Base-by-base conservation (phyloP, 2,888 invertebrate genomes). In the Cheilosia impressa region DNA sequence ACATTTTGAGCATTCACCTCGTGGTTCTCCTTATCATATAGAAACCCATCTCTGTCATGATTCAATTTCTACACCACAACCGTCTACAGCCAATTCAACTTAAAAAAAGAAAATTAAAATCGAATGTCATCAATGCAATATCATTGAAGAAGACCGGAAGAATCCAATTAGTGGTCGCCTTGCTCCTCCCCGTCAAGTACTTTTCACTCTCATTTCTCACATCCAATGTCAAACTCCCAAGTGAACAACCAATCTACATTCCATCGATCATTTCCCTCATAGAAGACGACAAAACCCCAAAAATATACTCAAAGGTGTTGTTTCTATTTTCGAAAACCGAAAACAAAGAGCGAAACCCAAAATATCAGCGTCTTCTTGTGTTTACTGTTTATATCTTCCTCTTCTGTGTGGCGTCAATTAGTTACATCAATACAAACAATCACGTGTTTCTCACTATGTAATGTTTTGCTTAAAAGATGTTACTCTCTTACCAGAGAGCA, bases 151-250 rank as follows among this genome's bases (percentile, higher is more conserved):
- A 53, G 22, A 38, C 2, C 72, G 72, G 79, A 79, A 73, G 57
- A 45, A 38, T 22, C 53, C 17, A 75, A 53, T 66, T 19, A 75
- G 38, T 34, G 24, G 17, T 19, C n/a, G 13, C 71, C 71, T 31
- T 24, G 22, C 45, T 63, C 45, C 43, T 31, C 10, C 10, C 17
- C 19, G 45, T n/a, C 57, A 69, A 76, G 34, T 43, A 52, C 43
- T 38, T 66, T 53, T 77, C 71, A 71, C 82, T 82, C 43, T 82
- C 60, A 60, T 55, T 82, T 82, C 55, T 50, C 58, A 31, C 10
- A 52, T 50, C 53, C 77, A 82, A 78, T 82, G 77, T 41, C 82
- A 73, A 68, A 15, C 34, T 58, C 45, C 53, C 75, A 66, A 80
- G 68, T 75, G 66, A 75, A 80, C 66, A 75, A 75, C 73, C 79